Evolutionary conservation across 1,140 invertebrate species (phyloP).

Genomic region (Conus betulinus): DNA sequence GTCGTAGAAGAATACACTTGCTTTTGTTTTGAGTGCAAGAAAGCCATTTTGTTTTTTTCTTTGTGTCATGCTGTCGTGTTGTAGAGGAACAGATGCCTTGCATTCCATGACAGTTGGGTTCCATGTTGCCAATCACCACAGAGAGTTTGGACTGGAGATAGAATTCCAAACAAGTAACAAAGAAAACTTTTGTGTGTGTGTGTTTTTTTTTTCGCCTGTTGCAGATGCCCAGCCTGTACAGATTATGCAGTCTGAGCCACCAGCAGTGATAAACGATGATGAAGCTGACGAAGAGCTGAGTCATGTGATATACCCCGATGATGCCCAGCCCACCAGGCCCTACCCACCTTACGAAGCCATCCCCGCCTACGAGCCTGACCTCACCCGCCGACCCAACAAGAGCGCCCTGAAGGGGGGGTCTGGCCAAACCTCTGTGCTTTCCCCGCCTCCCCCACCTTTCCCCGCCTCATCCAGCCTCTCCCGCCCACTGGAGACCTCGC

Average conservation of each 20-base stretch:
- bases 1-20: too few relatives aligned
- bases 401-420: conserved; percentile 67
- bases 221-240: conserved; percentile 9
- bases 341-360: conserved; percentile 58
- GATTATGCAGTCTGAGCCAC: conserved; percentile 4
- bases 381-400: conserved; percentile 68
- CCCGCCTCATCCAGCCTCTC: conserved; percentile 36
- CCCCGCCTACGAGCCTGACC: conserved; percentile 69
- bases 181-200: too few relatives aligned
- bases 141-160: too few relatives aligned
- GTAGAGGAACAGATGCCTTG: too few relatives aligned
- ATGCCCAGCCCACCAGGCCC: conserved; percentile 30
- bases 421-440: conserved; percentile 8
- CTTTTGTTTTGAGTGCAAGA: too few relatives aligned
- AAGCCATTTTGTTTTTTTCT: too few relatives aligned
- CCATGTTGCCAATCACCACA: too few relatives aligned
- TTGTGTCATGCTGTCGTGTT: too few relatives aligned
- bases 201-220: background rate
- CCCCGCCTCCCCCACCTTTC: conserved; percentile 26
- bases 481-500: conserved; percentile 34
- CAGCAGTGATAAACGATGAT: background rate
- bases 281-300: conserved; percentile 41
- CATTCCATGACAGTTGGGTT: too few relatives aligned
- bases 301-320: conserved; percentile 43
- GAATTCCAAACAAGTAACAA: too few relatives aligned